Evolutionary conservation across 2,888 invertebrate species (phyloP), one percentile per base, ranked within the genome.

Genomic region (Nomada ferruginata): DNA sequence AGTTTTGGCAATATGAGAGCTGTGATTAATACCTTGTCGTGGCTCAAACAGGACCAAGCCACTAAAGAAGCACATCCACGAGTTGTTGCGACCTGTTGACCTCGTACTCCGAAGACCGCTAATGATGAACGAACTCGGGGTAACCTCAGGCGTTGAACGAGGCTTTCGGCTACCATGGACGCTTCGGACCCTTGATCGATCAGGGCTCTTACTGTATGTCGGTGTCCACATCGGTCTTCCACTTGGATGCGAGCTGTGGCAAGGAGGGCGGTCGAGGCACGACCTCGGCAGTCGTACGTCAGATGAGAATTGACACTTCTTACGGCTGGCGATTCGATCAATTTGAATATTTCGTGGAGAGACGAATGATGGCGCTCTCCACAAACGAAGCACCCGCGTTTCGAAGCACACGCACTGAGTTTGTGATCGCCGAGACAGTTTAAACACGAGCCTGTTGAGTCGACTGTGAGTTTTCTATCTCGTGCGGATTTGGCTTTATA

Each of bases 1-100:
- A 71, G 15, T 18, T 50, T 29, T 2, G 71, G 71, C 44, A 71
- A 18, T 11, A 71, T 61, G 2, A 71, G 23, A 18, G 71, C 71
- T n/a, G 26, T 20, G 4, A 26, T 11, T 1, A 50, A 11, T 13
- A 26, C 15, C 44, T 64, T 26, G 2, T 13, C n/a, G 0, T 61
- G 47, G 15, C 29, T 50, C 11, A 20, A 10, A 13, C n/a, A 20
- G 1, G 42, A 23, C 36, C 42, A 36, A 7, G 50, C 2, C 1
- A 15, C 50, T 0, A 72, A 11, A 0, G 52, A 36, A 0, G 23
- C 3, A 11, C 23, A 10, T 2, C 55, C 47, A 47, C n/a, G 15
- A 7, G 63, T 26, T 0, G 11, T 11, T 2, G 36, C 55, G 9
- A 36, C 26, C n/a, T 53, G 50, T 2, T 15, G n/a, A 1, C 66